Evolutionary conservation across 2,113 vertebrate species (phyloP).

Genomic region (Halichoeres trimaculatus): DNA sequence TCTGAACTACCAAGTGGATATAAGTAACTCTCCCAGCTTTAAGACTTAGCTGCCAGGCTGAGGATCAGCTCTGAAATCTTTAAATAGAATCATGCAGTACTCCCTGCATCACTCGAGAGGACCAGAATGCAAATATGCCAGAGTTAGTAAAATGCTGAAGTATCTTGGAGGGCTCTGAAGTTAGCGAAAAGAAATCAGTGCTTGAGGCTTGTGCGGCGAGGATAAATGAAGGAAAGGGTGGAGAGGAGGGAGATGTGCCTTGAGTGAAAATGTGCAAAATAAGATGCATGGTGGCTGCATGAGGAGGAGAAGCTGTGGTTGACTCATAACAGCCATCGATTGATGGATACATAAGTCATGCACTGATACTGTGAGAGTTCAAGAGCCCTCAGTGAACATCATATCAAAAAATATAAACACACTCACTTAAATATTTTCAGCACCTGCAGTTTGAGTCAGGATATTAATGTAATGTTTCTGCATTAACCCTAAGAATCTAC

Average conservation of each 20-base stretch:
- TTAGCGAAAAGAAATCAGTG: not conserved
- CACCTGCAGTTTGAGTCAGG: not conserved
- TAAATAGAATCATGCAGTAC: not conserved
- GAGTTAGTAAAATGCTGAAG: not conserved
- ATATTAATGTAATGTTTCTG: not conserved
- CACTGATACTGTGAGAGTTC: slow-evolving; percentile 33
- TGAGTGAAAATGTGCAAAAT: slow-evolving; percentile 19
- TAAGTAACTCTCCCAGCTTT: not conserved
- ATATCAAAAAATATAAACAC: slow-evolving; percentile 6
- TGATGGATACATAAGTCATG: slow-evolving; percentile 26
- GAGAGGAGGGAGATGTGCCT: slow-evolving; percentile 43
- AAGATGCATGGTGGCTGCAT: slow-evolving; percentile 10
- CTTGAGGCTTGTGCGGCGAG: not conserved
- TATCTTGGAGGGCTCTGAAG: not conserved
- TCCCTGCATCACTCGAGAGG: slow-evolving; percentile 1
- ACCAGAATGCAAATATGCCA: not conserved
- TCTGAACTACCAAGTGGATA: slow-evolving; percentile 2
- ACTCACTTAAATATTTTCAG: not conserved
- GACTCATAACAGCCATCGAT: slow-evolving; percentile 3
- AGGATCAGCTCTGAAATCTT: not conserved
- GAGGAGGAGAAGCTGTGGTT: slow-evolving; percentile 16
- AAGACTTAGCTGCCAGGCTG: not conserved
- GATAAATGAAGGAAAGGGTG: not conserved
- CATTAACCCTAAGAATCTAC: slow-evolving; percentile 16
- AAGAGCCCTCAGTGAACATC: slow-evolving; percentile 7